Base-by-base conservation (phyloP, 1,140 invertebrate genomes). In the Drosophila tsacasi region DNA sequence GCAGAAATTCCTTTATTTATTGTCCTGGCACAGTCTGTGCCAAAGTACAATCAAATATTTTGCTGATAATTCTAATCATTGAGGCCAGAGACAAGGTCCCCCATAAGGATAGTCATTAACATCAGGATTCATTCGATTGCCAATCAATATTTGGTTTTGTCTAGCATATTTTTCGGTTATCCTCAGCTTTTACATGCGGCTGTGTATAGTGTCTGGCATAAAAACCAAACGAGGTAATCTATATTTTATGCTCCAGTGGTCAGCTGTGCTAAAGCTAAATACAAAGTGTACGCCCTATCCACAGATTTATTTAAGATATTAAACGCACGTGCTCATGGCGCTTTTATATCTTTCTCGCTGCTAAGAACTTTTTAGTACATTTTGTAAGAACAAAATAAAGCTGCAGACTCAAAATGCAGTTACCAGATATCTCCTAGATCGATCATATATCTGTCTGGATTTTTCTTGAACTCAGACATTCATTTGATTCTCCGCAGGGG, bases 131-230 rank as follows among this genome's bases (percentile, higher is more conserved):
- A 63, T 75, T 57, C 19, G 30, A 69, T 65, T 44, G 74, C 37
- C 39, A 63, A 86, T 79, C 71, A 79, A 79, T 79, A 65, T 86
- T 76, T 46, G 67, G 69, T 68, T 83, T 66, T 37, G 60, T 44
- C 37, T 66, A 58, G 63, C 63, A 81, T 44, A 71, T 68, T 81
- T 81, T 69, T 76, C 30, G 35, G 54, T 39, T 39, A 39, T n/a
- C 15, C 54, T 13, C 21, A 39, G 54, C 35, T 32, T 32, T 46
- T 46, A 12, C 8, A 25, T 17, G 47, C 23, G 21, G 40, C 30
- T 65, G 23, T 42, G 13, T 35, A 19, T 69, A 64, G 46, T 69
- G 59, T 12, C 25, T 63, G 15, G 58, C 50, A 39, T 65, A 64
- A 55, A 61, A 54, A n/a, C 55, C 46, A 46, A 61, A 47, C 47